phyloP scores from a whole-genome alignment of 2,113 vertebrate species.

The Labeo catla region DNA sequence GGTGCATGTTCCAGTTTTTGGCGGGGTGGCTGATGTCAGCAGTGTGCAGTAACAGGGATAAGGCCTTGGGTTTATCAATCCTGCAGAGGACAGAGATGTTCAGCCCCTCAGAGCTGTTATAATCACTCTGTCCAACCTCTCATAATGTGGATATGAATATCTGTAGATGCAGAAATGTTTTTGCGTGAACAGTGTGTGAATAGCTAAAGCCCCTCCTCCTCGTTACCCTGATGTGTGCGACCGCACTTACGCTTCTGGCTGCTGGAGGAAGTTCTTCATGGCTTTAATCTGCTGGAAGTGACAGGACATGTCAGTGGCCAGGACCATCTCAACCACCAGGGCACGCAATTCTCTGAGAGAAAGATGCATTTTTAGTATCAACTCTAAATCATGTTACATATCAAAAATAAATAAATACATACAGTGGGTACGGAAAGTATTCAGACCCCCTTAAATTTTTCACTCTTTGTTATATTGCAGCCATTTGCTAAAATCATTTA shows the following conservation, averaged over 20 bases:
- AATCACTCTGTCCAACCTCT: constrained; percentile 29
- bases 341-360: constrained; percentile 85
- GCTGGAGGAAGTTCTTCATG: constrained; percentile 89
- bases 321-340: constrained; percentile 95
- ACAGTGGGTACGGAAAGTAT: too few species aligned
- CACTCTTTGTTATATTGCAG: too few species aligned
- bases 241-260: constrained; percentile 87
- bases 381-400: not conserved
- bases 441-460: too few species aligned
- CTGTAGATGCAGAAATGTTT: constrained; percentile 36
- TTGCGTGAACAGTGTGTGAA: constrained; percentile 11
- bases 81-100: constrained; percentile 68
- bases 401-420: too few species aligned
- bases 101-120: constrained; percentile 20
- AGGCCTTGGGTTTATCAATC: constrained; percentile 92
- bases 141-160: constrained; percentile 24
- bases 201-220: constrained; percentile 21
- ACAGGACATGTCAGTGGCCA: constrained; percentile 97
- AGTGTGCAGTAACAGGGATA: constrained; percentile 93
- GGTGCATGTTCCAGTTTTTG: constrained; percentile 90
- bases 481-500: too few species aligned
- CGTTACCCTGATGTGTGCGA: not conserved
- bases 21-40: constrained; percentile 97
- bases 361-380: not conserved
- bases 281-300: constrained; percentile 97